Base-by-base conservation (phyloP, 2,113 vertebrate species). In the Chamaea fasciata region DNA sequence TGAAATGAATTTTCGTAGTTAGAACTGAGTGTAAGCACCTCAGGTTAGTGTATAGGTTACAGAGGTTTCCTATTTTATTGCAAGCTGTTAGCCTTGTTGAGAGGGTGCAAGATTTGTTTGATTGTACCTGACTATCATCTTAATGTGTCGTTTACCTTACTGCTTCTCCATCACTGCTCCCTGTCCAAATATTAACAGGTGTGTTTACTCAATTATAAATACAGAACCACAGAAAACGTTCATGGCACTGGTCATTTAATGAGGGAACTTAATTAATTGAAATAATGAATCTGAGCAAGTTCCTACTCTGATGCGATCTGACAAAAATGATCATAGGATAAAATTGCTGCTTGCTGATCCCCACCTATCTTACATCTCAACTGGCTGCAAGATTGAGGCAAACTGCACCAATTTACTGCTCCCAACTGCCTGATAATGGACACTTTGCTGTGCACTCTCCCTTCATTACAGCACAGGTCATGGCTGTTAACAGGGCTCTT, bases 331-430 rank as follows among this genome's bases (percentile, higher is more conserved):
- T 98, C 98, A 98, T 98, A 97, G 97, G 98, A 98, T 98, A 98
- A 99, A 99, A 98, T 98, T 98, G 98, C 98, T 98, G 98, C 98
- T 98, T 96, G 97, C 97, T 97, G 96, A 98, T 97, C 98, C 97
- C 96, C 97, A 98, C 98, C 98, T 98, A 98, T 98, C 98, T 98
- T 97, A 98, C 98, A 98, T 98, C 98, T 98, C 98, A 98, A 97
- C 98, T 98, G 98, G 98, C 97, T 95, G 97, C 96, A 98, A 98
- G 98, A 98, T 98, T 98, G 97, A 98, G 97, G 98, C 98, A 98
- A 99, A 99, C 98, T 98, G 98, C 98, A 98, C 97, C 98, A 98
- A 98, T 98, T 99, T 98, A 98, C 98, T 98, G 98, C 98, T 98
- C 98, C 98, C 98, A 98, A 98, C 98, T 96, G 98, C 97, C 98